phyloP scores from a whole-genome alignment of 2,888 invertebrate species.

The Tanaodytes sp. region DNA sequence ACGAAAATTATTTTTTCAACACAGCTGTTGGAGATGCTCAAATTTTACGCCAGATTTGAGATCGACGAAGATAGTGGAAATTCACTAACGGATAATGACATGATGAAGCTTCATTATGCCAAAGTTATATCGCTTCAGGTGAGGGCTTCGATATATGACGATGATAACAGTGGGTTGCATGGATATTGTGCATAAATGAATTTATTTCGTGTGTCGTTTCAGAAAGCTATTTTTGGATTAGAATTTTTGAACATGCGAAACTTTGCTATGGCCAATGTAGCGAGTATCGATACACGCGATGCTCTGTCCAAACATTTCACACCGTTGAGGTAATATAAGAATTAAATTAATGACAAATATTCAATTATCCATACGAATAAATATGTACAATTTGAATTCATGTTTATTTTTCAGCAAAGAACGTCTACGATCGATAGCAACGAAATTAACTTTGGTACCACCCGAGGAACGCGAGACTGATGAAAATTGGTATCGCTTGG shows the following conservation, averaged over 20 bases:
- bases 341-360: neutral
- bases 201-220: too few species aligned
- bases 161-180: too few species aligned
- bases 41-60: constrained; percentile 97
- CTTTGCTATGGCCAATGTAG: constrained; percentile 94
- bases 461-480: constrained; percentile 79
- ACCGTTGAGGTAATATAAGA: constrained; percentile 76
- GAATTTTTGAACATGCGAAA: constrained; percentile 86
- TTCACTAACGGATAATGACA: constrained; percentile 92
- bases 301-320: constrained; percentile 89
- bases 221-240: constrained; percentile 94
- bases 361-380: neutral
- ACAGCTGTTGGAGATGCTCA: constrained; percentile 94
- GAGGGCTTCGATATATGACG: too few species aligned
- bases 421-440: constrained; percentile 88
- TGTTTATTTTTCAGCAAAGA: constrained; percentile 76
- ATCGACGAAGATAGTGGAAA: constrained; percentile 97
- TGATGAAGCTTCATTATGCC: constrained; percentile 94
- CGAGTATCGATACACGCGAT: constrained; percentile 92
- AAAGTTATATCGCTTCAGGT: constrained; percentile 92
- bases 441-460: constrained; percentile 90
- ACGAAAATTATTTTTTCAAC: constrained; percentile 23
- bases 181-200: too few species aligned
- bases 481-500: constrained; percentile 84
- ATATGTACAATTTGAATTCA: neutral